Base-by-base conservation (phyloP, 2,888 invertebrate genomes). In the Atrina japonica region DNA sequence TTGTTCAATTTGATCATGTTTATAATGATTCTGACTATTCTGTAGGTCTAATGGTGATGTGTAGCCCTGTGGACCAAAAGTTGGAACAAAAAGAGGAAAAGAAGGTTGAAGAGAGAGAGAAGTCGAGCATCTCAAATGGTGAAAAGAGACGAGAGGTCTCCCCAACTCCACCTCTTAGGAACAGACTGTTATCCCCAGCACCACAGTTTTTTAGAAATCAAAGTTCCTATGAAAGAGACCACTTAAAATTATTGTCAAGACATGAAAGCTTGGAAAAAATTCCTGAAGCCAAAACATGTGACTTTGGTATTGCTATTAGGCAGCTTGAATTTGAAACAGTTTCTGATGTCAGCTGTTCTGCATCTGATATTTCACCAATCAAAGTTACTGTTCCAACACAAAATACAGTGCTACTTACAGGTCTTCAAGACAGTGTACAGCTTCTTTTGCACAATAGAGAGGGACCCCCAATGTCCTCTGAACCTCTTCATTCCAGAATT, bases 41-140 rank as follows among this genome's bases (percentile, higher is more conserved):
- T 59, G 11, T 73, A 86, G 86, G 84, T 55, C 67, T 86, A 66
- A 81, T 83, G 64, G 86, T 86, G 16, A 76, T 85, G 60, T 86
- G 86, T 71, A 84, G 83, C 47, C 86, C 86, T 3, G 85, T 86
- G 27, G 80, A 81, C 53, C 81, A 82, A 47, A 55, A 53, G 7
- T n/a, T n/a, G n/a, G n/a, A n/a, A n/a, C 65, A 11, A 27, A 55
- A 53, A 7, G 40, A 18, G n/a, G 47, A 23, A 21, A 30, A 14
- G 11, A 61, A 49, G 30, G 49, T 18, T 9, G 61, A 68, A n/a
- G 18, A 23, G 30, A 52, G 30, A 16, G n/a, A 25, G 14, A 53
- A 53, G 49, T 43, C 35, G 14, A n/a, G 49, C 14, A 27, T 61
- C 2, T 7, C 29, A 6, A 43, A 43, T 50, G 59, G 59, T n/a